Base-by-base conservation (phyloP, 2,113 vertebrate genomes). In the Alectura lathami region DNA sequence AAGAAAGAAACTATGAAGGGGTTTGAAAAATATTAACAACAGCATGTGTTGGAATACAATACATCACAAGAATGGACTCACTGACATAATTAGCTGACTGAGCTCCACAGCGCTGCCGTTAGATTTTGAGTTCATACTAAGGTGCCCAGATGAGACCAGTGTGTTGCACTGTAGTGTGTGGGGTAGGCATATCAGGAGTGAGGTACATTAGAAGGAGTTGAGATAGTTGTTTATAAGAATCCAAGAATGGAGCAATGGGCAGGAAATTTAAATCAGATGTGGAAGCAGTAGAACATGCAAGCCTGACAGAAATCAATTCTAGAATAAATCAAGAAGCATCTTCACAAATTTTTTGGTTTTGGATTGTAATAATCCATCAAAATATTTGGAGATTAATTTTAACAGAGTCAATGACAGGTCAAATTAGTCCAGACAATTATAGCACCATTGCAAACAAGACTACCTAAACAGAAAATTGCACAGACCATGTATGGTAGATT, bases 101-200 rank as follows among this genome's bases (percentile, higher is more conserved):
- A 84, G 3, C 1, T 42, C 18, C 22, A n/a, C 5, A 18, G 1
- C 1, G 36, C 29, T 72, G n/a, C 36, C 12, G 16, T 15, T 43
- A 13, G 10, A 73, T 62, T 73, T 68, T 51, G n/a, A 67, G 13
- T 2, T 62, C 6, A 2, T 56, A 38, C 34, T 10, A 70, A 47
- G 13, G 32, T 59, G 11, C 11, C 13, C 17, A 36, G 11, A 20
- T 88, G 29, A 6, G 17, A 74, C 13, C 27, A 76, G 4, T 23
- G 21, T 40, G 13, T 14, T 36, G 34, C 27, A 40, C 8, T 3
- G 2, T 24, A 62, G 16, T 32, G 34, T 30, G 13, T 32, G 7
- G 40, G 12, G 2, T 4, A 34, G 14, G 10, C 17, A 73, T 27
- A 67, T 51, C 3, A 81, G 26, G 10, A 48, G 13, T 34, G 7